These are phyloP conservation scores for Apaloderma vittatum DNA, from an alignment of 2,113 vertebrate genomes.

Conservation along the genomic window DNA sequence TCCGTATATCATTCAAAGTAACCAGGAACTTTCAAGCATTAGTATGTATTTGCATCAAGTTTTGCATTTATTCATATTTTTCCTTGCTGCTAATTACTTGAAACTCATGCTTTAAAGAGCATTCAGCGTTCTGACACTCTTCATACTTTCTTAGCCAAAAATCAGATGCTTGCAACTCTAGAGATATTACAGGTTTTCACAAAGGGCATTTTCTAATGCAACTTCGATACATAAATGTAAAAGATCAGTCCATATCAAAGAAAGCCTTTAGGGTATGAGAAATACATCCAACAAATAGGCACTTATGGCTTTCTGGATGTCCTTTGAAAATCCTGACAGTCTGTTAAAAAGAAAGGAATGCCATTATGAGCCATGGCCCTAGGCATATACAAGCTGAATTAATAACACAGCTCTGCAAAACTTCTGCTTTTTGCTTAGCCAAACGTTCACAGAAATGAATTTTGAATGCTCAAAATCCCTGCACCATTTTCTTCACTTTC, in stretches of 20 bases:
- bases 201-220: constrained; percentile 24
- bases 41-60: not conserved
- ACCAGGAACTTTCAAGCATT: not conserved
- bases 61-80: constrained; percentile 53
- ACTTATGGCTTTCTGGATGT: constrained; percentile 70
- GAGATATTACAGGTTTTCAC: constrained; percentile 49
- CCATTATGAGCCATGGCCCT: constrained; percentile 73
- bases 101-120: constrained; percentile 9
- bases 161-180: constrained; percentile 56
- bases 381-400: constrained; percentile 69
- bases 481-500: not conserved
- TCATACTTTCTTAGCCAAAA: constrained; percentile 30
- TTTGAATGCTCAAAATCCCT: constrained; percentile 26
- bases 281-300: constrained; percentile 67
- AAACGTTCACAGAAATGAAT: constrained; percentile 48
- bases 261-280: constrained; percentile 64
- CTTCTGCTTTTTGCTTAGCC: constrained; percentile 61
- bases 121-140: not conserved
- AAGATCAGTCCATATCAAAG: constrained; percentile 74
- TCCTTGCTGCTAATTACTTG: constrained; percentile 12
- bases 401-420: constrained; percentile 67
- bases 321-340: constrained; percentile 75
- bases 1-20: not conserved
- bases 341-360: constrained; percentile 72
- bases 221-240: constrained; percentile 51